Base-by-base conservation (phyloP, 2,888 invertebrate genomes). In the Clanis bilineata region DNA sequence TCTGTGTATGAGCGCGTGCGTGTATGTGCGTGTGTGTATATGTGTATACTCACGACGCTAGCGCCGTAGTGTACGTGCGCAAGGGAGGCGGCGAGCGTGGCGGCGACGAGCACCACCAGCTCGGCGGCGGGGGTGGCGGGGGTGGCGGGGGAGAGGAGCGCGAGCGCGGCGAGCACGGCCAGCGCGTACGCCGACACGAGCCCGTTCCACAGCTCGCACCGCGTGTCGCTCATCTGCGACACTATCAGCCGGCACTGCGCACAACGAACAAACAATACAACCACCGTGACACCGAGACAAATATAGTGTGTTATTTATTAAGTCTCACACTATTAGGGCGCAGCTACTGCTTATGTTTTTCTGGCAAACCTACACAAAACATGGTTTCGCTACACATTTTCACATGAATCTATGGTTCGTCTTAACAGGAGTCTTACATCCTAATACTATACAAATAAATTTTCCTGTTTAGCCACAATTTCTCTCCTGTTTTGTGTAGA, bases 211-310 rank as follows among this genome's bases (percentile, higher is more conserved):
- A 94, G 89, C 76, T 98, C 97, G 90, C 98, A 97, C 25, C 97
- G 94, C 0, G 97, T 98, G 81, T 95, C 96, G 76, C 98, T 97
- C 99, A 99, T 99, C 92, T 99, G 99, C 0, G 98, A 95, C 61
- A 99, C 98, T 72, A 99, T 99, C 68, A 99, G 93, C 1, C 98
- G 98, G 83, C 98, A 98, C 98, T 99, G 93, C 4, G 21, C 41
- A 56, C 15, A 15, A 39, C 23, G n/a, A n/a, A n/a, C n/a, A n/a
- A n/a, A 56, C 56, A 56, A 3, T 22, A 12, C 12, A 3, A 39
- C 18, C 6, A 5, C 38, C 0, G 1, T 1, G 5, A 41, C 39
- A n/a, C 15, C n/a, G n/a, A n/a, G n/a, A n/a, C n/a, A n/a, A n/a
- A n/a, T n/a, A n/a, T n/a, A n/a, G n/a, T n/a, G n/a, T n/a, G n/a